Evolutionary conservation across 2,113 vertebrate species (phyloP).

Genomic region (Chionis minor): DNA sequence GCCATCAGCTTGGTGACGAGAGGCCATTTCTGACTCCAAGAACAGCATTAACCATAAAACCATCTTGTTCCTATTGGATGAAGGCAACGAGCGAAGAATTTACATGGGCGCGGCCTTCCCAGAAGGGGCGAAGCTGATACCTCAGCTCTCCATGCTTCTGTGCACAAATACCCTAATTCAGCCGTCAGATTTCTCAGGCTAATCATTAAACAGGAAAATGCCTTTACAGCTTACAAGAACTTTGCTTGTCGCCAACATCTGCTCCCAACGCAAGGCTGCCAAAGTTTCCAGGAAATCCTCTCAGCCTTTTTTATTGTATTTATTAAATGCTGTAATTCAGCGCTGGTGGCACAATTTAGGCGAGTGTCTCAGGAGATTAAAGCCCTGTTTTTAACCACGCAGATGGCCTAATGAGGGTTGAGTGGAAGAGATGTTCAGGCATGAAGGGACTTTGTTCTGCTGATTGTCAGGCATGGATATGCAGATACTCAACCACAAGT

Average conservation of each 20-base stretch:
- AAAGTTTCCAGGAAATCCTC: slow-evolving; percentile 22
- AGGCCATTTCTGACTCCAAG: fast-evolving
- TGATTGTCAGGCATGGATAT: background rate
- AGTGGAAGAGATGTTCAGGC: background rate
- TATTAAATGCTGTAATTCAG: background rate
- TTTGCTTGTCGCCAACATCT: background rate
- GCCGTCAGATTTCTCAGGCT: background rate
- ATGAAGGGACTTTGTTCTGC: background rate
- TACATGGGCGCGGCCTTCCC: background rate
- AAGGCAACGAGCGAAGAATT: background rate
- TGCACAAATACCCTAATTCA: background rate
- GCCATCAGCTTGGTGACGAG: fast-evolving
- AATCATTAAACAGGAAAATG: slow-evolving; percentile 10
- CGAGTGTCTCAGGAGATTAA: background rate
- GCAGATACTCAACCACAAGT: background rate
- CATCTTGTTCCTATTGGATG: background rate
- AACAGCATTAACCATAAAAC: background rate
- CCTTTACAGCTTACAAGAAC: background rate
- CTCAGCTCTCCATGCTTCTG: background rate
- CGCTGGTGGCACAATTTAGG: background rate
- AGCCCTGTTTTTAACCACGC: background rate
- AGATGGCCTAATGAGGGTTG: background rate
- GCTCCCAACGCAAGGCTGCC: background rate
- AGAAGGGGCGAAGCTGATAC: background rate
- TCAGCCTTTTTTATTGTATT: background rate